phyloP scores from a whole-genome alignment of 2,113 vertebrate genomes.

The Ammodytes dubius region DNA sequence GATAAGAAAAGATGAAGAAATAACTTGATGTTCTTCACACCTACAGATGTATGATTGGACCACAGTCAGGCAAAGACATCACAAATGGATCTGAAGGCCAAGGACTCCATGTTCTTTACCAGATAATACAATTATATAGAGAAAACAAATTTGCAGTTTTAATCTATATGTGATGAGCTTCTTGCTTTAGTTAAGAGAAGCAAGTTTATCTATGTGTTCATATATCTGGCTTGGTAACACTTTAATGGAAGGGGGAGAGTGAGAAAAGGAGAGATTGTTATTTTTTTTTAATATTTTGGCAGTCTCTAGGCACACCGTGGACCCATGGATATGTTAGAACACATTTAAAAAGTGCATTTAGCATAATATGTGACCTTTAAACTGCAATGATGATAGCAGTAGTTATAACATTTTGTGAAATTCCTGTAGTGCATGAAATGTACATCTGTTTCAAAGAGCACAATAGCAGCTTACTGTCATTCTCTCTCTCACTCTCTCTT shows the following conservation, averaged over 20 bases:
- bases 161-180: slow-evolving; percentile 28
- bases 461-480: not conserved
- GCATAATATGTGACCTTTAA: no score
- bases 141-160: slow-evolving; percentile 60
- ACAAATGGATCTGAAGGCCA: slow-evolving; percentile 23
- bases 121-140: slow-evolving; percentile 45
- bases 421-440: not conserved
- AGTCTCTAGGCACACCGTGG: no score
- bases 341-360: no score
- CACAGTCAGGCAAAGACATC: slow-evolving; percentile 29
- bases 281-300: no score
- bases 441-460: slow-evolving; percentile 1
- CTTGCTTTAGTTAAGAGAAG: slow-evolving; percentile 23
- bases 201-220: slow-evolving; percentile 20
- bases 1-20: slow-evolving; percentile 24
- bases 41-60: slow-evolving; percentile 21
- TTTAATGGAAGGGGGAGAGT: no score
- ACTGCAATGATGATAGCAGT: not conserved
- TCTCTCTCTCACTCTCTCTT: slow-evolving; percentile 13
- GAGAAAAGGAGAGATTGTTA: no score
- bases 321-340: no score
- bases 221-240: slow-evolving; percentile 8
- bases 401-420: slow-evolving; percentile 17
- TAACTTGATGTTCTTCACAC: slow-evolving; percentile 35
- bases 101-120: slow-evolving; percentile 19